Evolutionary conservation across 2,797 vertebrate genomes (phyloP), one percentile per base, ranked within the genome.

Genomic region (Megaceryle alcyon): DNA sequence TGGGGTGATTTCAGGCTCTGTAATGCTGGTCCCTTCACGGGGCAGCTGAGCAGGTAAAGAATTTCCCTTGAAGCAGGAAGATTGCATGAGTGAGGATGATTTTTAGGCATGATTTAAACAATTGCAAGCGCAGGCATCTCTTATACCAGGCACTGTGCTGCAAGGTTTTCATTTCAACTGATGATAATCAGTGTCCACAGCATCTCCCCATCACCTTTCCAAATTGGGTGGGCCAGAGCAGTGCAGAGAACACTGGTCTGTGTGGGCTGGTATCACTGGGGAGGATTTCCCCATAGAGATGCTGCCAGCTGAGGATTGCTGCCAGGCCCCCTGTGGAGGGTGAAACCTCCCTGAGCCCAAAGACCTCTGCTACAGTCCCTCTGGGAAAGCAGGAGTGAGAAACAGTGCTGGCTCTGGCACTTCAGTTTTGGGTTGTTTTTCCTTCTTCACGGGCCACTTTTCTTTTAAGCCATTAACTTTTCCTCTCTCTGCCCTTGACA

Each of bases 151-250:
- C 15, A 25, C 44, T 33, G 33, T 54, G 51, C 77, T 77, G 35
- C 41, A 35, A 19, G 51, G 33, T 39, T 64, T 86, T 20, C 1
- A 44, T 49, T 44, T 73, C 18, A 39, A 4, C 8, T 0, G 0
- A 6, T 15, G 44, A 41, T 17, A 26, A 65, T 25, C 53, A 51
- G 26, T 26, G 41, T 54, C 59, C 2, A 12, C 60, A 81, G 78
- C 35, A 51, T 19, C 21, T 12, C 22, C 39, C 20, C 54, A 56
- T 33, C 35, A 64, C 4, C 48, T 31, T 77, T 31, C 54, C 25
- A 19, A n/a, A 17, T 1, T 0, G 0, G 26, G 41, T n/a, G 69
- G 56, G 65, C 18, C 51, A 57, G 49, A 61, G 85, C 43, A 26
- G 60, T 26, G 56, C 64, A 57, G 73, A 63, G 51, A 53, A n/a